Base-by-base conservation (phyloP, 2,888 invertebrate species). In the Platycheirus rosarum region DNA sequence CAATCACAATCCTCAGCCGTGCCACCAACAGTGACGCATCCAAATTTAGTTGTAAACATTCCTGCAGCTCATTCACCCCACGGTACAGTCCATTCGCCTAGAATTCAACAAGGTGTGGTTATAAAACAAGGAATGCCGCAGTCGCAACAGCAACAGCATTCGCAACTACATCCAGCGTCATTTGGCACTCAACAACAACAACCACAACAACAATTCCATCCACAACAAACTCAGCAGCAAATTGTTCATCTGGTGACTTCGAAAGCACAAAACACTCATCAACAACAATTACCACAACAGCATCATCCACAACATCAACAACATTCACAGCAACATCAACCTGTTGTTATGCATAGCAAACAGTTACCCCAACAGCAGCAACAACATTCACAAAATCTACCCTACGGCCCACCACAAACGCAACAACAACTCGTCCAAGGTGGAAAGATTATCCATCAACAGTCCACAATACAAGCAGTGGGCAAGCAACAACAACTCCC, bases 181-280 rank as follows among this genome's bases (percentile, higher is more conserved):
- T 77, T 77, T 8, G 76, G 53, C 14, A 7, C 62, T n/a, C 86
- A 55, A 48, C 86, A 51, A 26, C 86, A 85, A n/a, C 14, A 48
- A 1, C 49, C 53, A 0, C 69, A 74, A 11, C 73, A 68, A 35
- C 79, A 70, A 26, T 18, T 75, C 26, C 62, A 71, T 35, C 13
- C 66, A 0, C 66, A 68, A 35, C 86, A 85, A 26, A 75, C 78
- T 4, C 18, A 48, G 3, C 75, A 48, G 3, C 75, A 78, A 53
- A 86, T 89, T 6, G 69, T 89, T 65, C 90, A 89, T 65, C 89
- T 89, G 23, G 88, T 88, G 0, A 88, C 88, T 60, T 86, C 89
- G 0, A 88, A 90, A 79, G 86, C 88, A 7, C 66, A 40, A 57
- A 13, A 37, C 14, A 40, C 80, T 3, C 79, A 70, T 9, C 78